A percentile compares a stretch with the other conserved stretches of the same genome.
Conservation (phyloP, 2,797 vertebrate species). For the Loriculus beryllinus region DNA sequence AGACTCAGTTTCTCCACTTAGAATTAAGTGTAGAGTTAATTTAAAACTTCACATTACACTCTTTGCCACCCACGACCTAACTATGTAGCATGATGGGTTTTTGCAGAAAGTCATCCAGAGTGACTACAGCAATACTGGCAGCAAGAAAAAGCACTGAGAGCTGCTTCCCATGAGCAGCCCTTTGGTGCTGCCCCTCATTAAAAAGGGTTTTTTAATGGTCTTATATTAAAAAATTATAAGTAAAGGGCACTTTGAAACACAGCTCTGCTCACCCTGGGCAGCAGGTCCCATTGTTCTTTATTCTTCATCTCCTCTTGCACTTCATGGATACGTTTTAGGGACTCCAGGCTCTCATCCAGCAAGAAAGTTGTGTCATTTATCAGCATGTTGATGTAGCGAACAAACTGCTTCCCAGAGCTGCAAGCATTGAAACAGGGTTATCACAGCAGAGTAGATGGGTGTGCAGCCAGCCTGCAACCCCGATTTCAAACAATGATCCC, state of each 20-base stretch:
- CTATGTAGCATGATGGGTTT: background rate
- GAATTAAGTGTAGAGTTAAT: background rate
- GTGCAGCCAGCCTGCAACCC: background rate
- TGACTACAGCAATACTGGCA: background rate
- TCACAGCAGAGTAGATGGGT: background rate
- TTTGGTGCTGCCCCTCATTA: background rate
- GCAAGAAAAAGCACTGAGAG: background rate
- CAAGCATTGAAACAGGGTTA: slow-evolving; percentile 16
- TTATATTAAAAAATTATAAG: background rate
- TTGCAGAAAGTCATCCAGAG: slow-evolving; percentile 6
- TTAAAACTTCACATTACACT: background rate
- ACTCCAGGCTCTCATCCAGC: slow-evolving; percentile 97
- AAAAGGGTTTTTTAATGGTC: background rate
- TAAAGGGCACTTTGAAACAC: slow-evolving; percentile 41
- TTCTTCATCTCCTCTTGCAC: slow-evolving; percentile 99
- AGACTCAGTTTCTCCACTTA: background rate
- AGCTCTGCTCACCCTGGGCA: slow-evolving; percentile 86
- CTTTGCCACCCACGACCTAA: background rate
- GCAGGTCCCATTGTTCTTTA: slow-evolving; percentile 95
- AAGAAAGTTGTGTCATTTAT: slow-evolving; percentile 99
- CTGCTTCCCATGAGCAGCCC: background rate
- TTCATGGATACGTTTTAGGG: slow-evolving; percentile 97
- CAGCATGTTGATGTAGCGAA: slow-evolving; percentile 99
- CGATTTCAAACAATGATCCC: background rate
- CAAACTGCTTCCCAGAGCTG: slow-evolving; percentile 98